These are phyloP conservation scores for Thecophora atra DNA, from an alignment of 2,888 invertebrate species.

Conservation along the genomic window DNA sequence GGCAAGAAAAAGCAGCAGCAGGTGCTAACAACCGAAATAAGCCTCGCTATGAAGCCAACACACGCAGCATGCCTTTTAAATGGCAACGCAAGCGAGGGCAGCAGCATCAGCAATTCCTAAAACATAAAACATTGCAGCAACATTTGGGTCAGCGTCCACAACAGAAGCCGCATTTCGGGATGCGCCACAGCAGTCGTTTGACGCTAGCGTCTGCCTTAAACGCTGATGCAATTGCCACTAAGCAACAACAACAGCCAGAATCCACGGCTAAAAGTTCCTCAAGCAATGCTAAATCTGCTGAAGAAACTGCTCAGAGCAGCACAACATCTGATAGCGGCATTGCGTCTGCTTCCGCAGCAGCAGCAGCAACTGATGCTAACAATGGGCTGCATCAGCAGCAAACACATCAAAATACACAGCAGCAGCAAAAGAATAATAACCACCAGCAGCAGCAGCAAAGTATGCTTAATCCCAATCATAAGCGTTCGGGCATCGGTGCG, in stretches of 20 bases:
- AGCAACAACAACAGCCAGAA: constrained; percentile 39
- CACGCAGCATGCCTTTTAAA: constrained; percentile 56
- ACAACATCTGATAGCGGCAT: constrained; percentile 31
- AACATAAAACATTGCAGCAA: constrained; percentile 31
- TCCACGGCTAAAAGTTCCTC: constrained; percentile 36
- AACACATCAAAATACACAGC: constrained; percentile 44
- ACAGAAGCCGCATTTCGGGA: constrained; percentile 22
- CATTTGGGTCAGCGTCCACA: constrained; percentile 48
- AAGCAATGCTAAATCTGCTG: constrained; percentile 8
- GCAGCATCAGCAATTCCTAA: constrained; percentile 48
- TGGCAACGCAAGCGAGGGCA: constrained; percentile 60
- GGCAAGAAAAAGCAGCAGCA: constrained; percentile 42
- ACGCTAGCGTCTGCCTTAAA: constrained; percentile 9
- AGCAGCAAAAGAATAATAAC: constrained; percentile 48
- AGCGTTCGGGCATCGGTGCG: constrained; percentile 56
- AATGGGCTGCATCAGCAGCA: constrained; percentile 39
- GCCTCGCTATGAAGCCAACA: constrained; percentile 32
- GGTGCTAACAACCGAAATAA: constrained; percentile 46
- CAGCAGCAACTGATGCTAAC: constrained; percentile 33
- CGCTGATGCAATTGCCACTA: constrained; percentile 35
- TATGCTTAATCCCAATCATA: constrained; percentile 60
- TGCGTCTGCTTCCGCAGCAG: constrained; percentile 26
- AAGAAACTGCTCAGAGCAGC: constrained; percentile 29
- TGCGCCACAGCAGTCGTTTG: constrained; percentile 22
- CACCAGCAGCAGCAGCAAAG: constrained; percentile 48